Evolutionary conservation across 2,888 invertebrate genomes (phyloP).

Genomic region (Synergus japonicus): DNA sequence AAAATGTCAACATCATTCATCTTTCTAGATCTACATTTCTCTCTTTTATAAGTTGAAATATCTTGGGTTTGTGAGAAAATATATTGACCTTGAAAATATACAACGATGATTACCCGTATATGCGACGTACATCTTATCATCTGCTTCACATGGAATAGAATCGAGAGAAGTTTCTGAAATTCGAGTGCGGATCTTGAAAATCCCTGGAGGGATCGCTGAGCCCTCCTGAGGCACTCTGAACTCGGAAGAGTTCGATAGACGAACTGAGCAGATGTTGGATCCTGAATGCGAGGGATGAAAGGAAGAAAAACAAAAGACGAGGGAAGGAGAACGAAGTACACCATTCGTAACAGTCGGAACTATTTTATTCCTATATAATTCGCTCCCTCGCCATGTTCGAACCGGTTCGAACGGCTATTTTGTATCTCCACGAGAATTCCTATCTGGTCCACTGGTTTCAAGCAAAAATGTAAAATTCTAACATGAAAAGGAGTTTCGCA

Average conservation of each 20-base stretch:
- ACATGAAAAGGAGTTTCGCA: not conserved
- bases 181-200: constrained; percentile 55
- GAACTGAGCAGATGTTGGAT: constrained; percentile 16
- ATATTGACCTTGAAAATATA: constrained; percentile 36
- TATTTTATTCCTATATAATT: constrained; percentile 64
- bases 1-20: not conserved
- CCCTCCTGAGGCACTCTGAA: constrained; percentile 57
- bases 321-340: constrained; percentile 8
- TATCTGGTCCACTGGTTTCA: constrained; percentile 4
- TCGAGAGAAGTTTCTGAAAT: constrained; percentile 25
- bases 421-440: constrained; percentile 56
- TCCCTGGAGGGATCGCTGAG: constrained; percentile 64
- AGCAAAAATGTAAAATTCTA: constrained; percentile 15
- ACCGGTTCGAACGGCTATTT: constrained; percentile 63
- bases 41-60: not conserved
- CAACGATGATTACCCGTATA: not conserved
- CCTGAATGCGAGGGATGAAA: constrained; percentile 9
- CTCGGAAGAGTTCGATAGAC: constrained; percentile 32
- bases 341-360: constrained; percentile 45
- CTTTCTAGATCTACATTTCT: not conserved
- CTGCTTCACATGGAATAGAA: constrained; percentile 24
- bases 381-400: constrained; percentile 59
- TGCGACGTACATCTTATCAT: constrained; percentile 24
- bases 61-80: constrained; percentile 11
- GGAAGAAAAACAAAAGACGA: constrained; percentile 22